Evolutionary conservation across 2,113 vertebrate species (phyloP).

Genomic region (Microcebus jonahi): DNA sequence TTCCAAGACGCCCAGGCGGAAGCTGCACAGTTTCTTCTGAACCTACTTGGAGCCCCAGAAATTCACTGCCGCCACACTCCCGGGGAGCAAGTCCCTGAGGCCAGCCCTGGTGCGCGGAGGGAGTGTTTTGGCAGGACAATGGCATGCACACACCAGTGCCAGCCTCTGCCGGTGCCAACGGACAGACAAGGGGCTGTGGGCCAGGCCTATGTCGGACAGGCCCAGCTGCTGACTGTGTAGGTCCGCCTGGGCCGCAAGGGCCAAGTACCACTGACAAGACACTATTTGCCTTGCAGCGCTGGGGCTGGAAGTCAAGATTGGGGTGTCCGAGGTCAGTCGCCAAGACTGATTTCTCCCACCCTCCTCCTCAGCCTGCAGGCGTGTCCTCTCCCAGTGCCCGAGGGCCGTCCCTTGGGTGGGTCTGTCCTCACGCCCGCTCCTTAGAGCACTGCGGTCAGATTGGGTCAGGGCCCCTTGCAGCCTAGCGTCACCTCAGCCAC

Average conservation of each 20-base stretch:
- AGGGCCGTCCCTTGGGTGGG: neutral
- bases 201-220: neutral
- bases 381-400: fast-evolving
- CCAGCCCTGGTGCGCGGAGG: neutral
- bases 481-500: neutral
- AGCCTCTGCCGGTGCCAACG: neutral
- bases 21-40: fast-evolving
- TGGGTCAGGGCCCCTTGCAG: neutral
- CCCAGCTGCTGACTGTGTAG: fast-evolving
- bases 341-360: neutral
- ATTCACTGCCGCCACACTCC: neutral
- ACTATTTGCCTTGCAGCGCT: fast-evolving
- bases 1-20: fast-evolving
- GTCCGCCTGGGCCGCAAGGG: fast-evolving
- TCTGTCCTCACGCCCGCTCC: neutral
- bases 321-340: no score
- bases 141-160: fast-evolving
- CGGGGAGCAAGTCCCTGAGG: fast-evolving
- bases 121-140: fast-evolving
- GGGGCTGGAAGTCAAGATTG: no score
- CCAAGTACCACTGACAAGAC: fast-evolving
- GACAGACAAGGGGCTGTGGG: neutral
- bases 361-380: fast-evolving
- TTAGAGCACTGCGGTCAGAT: fast-evolving
- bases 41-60: no score